Base-by-base conservation (phyloP, 2,888 invertebrate genomes). In the Stomorhina lunata region DNA sequence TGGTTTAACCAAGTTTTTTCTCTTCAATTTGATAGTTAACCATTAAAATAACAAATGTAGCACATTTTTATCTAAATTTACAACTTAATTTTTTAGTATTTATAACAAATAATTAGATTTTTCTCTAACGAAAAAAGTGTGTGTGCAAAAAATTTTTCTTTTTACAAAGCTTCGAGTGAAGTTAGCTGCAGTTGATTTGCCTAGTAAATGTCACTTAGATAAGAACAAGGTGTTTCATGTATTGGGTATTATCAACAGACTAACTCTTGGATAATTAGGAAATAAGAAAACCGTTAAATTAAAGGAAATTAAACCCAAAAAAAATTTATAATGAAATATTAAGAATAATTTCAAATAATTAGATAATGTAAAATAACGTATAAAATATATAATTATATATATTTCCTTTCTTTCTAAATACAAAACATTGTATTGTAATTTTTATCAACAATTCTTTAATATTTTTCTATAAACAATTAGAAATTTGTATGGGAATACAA, bases 121-220 rank as follows among this genome's bases (percentile, higher is more conserved):
- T 34, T 27, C 29, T 29, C 10, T 50, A n/a, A 2, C 1, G 2
- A 10, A 32, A 55, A 55, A 71, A 63, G 29, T 48, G 37, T 68
- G 77, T 75, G 69, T 82, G 79, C 66, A 53, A 76, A 80, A 76
- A 57, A 59, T 57, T 32, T 20, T 7, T 40, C 50, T 71, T 61
- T 48, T 75, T 71, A 55, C 37, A 79, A 82, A 53, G 82, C 79
- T 72, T 71, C 25, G 7, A 9, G 10, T 50, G 79, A 84, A 83
- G 84, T 82, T 84, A 66, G 84, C 65, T 79, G 82, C 50, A 69
- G 63, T 83, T 80, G 10, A 2, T 29, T 63, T 15, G 17, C 10
- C 20, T 17, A 15, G n/a, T 10, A 71, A 63, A 32, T 55, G 45
- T 17, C 57, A 59, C 1, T 2, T 12, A 20, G 12, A 4, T 0